Percentiles rank a stretch among this genome's conserved stretches.
Evolutionary conservation across 1,140 invertebrate genomes (phyloP).

Genomic region (Listronotus bonariensis): DNA sequence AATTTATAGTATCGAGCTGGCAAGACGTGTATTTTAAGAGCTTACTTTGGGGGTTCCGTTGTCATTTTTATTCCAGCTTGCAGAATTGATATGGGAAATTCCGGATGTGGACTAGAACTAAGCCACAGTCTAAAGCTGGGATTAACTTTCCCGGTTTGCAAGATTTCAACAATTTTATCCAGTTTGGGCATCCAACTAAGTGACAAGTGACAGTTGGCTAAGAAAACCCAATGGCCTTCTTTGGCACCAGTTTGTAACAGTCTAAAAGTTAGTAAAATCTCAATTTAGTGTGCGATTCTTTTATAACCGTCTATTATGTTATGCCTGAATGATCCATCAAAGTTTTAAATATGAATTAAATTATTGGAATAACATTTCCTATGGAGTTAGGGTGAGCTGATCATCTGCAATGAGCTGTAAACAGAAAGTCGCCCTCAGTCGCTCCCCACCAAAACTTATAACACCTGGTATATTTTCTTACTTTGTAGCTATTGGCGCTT

Average conservation of each 20-base stretch:
- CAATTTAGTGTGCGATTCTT: too few species aligned
- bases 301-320: too few species aligned
- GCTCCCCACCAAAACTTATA: neutral
- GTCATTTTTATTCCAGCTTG: slow-evolving; percentile 93
- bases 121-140: slow-evolving; percentile 79
- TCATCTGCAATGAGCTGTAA: too few species aligned
- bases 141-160: slow-evolving; percentile 69
- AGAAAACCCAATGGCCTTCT: slow-evolving; percentile 86
- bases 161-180: slow-evolving; percentile 79
- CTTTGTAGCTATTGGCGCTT: slow-evolving; percentile 80
- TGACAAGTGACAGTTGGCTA: slow-evolving; percentile 90
- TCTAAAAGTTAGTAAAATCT: slow-evolving; percentile 49
- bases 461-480: slow-evolving; percentile 41
- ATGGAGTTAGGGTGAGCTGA: too few species aligned
- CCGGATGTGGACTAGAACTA: slow-evolving; percentile 79
- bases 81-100: slow-evolving; percentile 83
- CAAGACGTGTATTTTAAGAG: too few species aligned
- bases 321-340: too few species aligned
- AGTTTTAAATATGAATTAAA: too few species aligned
- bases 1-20: too few species aligned
- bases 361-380: too few species aligned
- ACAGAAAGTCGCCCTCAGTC: too few species aligned
- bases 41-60: slow-evolving; percentile 83
- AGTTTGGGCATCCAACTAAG: slow-evolving; percentile 87
- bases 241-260: slow-evolving; percentile 73